Base-by-base conservation (phyloP, 2,797 vertebrate genomes). In the Alca torda region DNA sequence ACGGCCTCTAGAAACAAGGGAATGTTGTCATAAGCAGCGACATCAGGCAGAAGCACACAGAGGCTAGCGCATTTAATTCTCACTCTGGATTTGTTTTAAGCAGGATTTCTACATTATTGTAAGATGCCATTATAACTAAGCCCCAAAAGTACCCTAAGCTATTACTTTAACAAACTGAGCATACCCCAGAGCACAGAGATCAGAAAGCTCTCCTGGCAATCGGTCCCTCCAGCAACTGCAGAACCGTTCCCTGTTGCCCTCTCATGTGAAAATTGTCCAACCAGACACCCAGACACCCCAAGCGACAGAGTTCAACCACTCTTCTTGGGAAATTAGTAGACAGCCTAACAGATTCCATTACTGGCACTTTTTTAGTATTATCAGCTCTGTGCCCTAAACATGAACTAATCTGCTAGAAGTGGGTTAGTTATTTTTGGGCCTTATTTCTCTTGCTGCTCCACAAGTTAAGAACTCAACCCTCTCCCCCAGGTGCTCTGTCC, bases 1-100 rank as follows among this genome's bases (percentile, higher is more conserved):
- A 96, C 0, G 99, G 99, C 89, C 98, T 99, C 99, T 99, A 97
- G 76, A 89, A 96, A 90, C 59, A 90, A 70, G 89, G 87, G 69
- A 77, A 83, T 15, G 39, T 70, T 81, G 70, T 87, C 57, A 87
- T 50, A 39, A 72, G 82, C 84, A 93, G 77, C 5, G 23, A 79
- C 84, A 78, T 23, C 69, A 77, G 72, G 81, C 61, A 72, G 78
- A 35, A 93, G 48, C 5, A 53, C n/a, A 54, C 1, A 45, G 33
- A 81, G n/a, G 26, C 41, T 54, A 30, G 23, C 1, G 5, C 17
- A 74, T 46, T 83, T 64, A n/a, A 85, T 65, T 94, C 57, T 73
- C 76, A 16, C 39, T 84, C 51, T 79, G 79, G 59, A 48, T 81
- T 84, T 75, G 33, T 87, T 93, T 83, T 50, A 91, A 84, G 84